Evolutionary conservation across 2,888 invertebrate species (phyloP).

Genomic region (Thecocarcelia acutangulata): DNA sequence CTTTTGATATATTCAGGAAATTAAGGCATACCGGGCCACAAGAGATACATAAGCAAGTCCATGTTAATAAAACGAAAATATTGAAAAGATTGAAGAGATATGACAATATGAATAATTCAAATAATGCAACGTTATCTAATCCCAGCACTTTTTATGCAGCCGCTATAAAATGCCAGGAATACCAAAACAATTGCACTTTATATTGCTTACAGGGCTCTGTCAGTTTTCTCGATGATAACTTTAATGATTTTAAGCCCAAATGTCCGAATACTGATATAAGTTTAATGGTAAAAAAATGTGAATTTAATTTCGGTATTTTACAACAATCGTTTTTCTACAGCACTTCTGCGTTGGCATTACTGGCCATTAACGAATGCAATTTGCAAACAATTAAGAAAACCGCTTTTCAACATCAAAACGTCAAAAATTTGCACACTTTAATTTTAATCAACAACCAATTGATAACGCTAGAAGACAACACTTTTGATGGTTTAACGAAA

Average conservation of each 20-base stretch:
- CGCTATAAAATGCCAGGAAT: slow-evolving; percentile 14
- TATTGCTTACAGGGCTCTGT: slow-evolving; percentile 30
- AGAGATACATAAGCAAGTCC: too few relatives aligned
- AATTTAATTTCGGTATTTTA: slow-evolving; percentile 36
- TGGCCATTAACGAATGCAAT: slow-evolving; percentile 48
- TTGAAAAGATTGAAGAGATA: too few relatives aligned
- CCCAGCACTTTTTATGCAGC: neutral
- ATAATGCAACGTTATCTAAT: neutral
- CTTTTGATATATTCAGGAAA: too few relatives aligned
- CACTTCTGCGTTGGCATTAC: neutral
- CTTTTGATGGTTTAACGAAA: slow-evolving; percentile 38
- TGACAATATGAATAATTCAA: too few relatives aligned
- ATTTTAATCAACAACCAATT: slow-evolving; percentile 42
- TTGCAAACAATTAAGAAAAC: slow-evolving; percentile 12
- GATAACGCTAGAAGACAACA: neutral
- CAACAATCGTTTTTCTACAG: slow-evolving; percentile 36
- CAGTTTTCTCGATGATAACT: slow-evolving; percentile 34
- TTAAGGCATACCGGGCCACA: too few relatives aligned
- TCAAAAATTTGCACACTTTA: slow-evolving; percentile 34
- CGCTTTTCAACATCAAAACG: slow-evolving; percentile 26
- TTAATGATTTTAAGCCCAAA: neutral
- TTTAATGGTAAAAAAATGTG: slow-evolving; percentile 34
- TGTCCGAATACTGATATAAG: slow-evolving; percentile 14
- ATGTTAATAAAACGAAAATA: too few relatives aligned
- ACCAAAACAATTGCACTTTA: slow-evolving; percentile 35